Evolutionary conservation across 2,888 invertebrate genomes (phyloP), one percentile per base, ranked within the genome.

Genomic region (Acronicta aceris): DNA sequence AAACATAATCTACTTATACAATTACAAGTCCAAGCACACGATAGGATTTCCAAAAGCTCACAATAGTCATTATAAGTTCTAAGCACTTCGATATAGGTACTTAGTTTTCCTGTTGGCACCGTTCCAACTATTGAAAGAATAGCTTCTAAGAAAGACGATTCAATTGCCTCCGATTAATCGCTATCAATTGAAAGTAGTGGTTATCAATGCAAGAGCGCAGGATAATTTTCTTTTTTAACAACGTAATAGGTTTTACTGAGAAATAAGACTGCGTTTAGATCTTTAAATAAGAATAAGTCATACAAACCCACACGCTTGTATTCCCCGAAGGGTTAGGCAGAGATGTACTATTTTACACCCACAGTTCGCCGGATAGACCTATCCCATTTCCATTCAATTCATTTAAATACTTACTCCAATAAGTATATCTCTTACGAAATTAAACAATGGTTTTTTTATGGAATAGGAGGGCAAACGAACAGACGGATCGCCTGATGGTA

Each of bases 71-170:
- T 70, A 69, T 54, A 68, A 57, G 52, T 52, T 48, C 33, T 65
- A 69, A 64, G 65, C 60, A 54, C 52, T 53, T 64, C 48, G 40
- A 21, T 53, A n/a, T n/a, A n/a, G n/a, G 9, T 8, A 30, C 30
- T 30, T 30, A 67, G 8, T 81, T 81, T 80, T 82, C 83, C 82
- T 79, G 82, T 82, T 82, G 83, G 82, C 82, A 60, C 57, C 52
- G 59, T 58, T 57, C 65, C 75, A 75, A 52, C 49, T 49, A 71
- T 69, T 72, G 40, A 64, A 55, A 49, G 46, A 62, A 43, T 57
- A 45, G 53, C 10, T 82, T 79, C 79, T 66, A 47, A 64, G 78
- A 79, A 81, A 62, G 62, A 40, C 40, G 25, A 61, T 54, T 61
- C 47, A 71, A 75, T 65, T 50, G 46, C 42, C 47, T n/a, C 60